These are phyloP conservation scores for Acanthornis magna DNA, from an alignment of 2,797 vertebrate genomes.

Conservation along the genomic window DNA sequence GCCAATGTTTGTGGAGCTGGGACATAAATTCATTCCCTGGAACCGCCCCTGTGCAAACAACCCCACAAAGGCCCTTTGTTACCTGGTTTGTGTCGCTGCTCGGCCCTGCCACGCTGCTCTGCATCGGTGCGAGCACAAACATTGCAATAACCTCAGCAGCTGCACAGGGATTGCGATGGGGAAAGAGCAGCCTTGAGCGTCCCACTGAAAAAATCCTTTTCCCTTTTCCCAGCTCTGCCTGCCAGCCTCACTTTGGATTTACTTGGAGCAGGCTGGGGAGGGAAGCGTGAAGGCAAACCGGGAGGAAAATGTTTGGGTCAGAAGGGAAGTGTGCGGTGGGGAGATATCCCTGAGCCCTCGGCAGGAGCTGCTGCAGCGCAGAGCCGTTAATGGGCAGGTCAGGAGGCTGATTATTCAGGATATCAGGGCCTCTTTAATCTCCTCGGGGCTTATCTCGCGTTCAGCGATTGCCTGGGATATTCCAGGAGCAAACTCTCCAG, in stretches of 20 bases:
- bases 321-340: slow-evolving; percentile 20
- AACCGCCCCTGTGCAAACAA: neutral
- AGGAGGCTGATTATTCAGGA: neutral
- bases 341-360: neutral
- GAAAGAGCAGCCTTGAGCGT: neutral
- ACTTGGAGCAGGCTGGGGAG: neutral
- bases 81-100: neutral
- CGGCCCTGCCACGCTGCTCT: neutral
- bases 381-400: neutral
- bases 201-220: neutral
- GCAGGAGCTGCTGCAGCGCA: neutral
- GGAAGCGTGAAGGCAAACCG: neutral
- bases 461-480: too few relatives aligned
- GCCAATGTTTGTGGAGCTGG: neutral
- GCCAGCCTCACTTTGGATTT: too few relatives aligned
- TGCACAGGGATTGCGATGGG: neutral
- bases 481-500: too few relatives aligned
- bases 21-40: neutral
- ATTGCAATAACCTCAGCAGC: neutral
- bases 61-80: neutral
- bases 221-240: too few relatives aligned
- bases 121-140: neutral
- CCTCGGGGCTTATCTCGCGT: neutral
- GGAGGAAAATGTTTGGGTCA: neutral
- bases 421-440: neutral